A percentile compares a stretch with the other conserved stretches of the same genome.
Conservation (phyloP, 2,888 invertebrate species). For the Troilus luridus region DNA sequence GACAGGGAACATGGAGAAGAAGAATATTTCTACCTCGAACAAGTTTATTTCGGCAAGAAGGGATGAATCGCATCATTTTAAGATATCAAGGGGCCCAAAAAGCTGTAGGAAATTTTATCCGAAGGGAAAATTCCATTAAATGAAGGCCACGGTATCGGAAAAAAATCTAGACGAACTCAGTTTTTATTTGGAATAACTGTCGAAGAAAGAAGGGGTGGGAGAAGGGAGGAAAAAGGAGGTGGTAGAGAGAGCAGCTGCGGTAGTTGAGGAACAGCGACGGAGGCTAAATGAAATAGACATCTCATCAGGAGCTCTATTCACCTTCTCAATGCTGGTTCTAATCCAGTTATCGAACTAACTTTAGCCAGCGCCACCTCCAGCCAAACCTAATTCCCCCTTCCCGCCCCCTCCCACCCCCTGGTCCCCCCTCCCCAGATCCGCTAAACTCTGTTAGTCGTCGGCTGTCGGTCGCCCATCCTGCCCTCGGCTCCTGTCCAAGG, state of each 20-base stretch:
- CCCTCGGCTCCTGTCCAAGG: not conserved
- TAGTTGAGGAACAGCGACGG: conserved; percentile 7
- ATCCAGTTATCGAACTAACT: conserved; percentile 56
- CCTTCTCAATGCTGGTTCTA: conserved; percentile 54
- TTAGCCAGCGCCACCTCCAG: conserved; percentile 43
- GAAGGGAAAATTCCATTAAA: not conserved
- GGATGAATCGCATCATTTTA: not conserved
- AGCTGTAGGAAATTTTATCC: not conserved
- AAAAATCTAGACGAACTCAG: not conserved
- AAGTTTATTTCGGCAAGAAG: too few species aligned
- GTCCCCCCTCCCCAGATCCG: not conserved
- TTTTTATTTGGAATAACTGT: conserved; percentile 6
- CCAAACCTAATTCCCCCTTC: conserved; percentile 38
- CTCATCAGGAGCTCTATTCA: conserved; percentile 57
- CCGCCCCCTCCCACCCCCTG: not conserved
- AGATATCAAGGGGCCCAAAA: not conserved
- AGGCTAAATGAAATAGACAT: conserved; percentile 58
- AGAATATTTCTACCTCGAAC: too few species aligned
- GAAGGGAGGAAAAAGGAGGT: not conserved
- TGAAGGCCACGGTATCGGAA: not conserved
- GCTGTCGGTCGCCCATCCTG: conserved; percentile 32
- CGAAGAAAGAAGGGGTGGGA: not conserved
- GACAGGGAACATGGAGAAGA: too few species aligned
- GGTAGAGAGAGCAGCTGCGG: conserved; percentile 29
- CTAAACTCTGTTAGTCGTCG: conserved; percentile 44